phyloP scores from a whole-genome alignment of 2,113 vertebrate species.

The Echinops telfairi region DNA sequence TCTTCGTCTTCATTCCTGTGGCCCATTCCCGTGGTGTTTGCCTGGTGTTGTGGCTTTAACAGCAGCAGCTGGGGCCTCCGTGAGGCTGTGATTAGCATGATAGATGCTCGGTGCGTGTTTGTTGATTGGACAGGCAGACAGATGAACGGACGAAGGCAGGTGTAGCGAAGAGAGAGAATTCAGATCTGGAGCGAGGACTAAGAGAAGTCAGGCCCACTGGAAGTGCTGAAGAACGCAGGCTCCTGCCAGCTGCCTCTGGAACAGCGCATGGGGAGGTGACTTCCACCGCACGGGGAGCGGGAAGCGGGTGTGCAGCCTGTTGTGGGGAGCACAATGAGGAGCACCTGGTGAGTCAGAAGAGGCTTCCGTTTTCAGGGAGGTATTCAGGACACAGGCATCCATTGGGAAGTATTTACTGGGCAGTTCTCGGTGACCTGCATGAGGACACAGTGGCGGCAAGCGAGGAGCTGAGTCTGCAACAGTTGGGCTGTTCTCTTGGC shows the following conservation, averaged over 20 bases:
- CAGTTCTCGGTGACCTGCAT: background rate
- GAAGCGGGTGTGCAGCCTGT: background rate
- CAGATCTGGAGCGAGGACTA: background rate
- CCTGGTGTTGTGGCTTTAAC: background rate
- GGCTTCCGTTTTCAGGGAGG: background rate
- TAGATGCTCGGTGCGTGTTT: background rate
- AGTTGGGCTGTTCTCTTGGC: background rate
- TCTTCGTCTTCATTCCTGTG: background rate
- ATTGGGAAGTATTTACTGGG: background rate
- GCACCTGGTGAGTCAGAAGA: slow-evolving; percentile 2
- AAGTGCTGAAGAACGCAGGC: background rate
- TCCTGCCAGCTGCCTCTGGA: background rate
- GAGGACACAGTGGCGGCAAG: background rate
- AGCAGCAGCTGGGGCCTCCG: background rate
- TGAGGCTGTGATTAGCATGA: background rate
- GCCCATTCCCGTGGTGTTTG: background rate
- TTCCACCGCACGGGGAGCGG: background rate
- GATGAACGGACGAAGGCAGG: background rate
- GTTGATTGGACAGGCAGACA: background rate
- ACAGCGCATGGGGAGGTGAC: background rate
- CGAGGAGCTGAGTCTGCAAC: background rate
- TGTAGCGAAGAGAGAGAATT: background rate
- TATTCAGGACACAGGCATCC: background rate
- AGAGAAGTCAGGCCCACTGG: background rate
- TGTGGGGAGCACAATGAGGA: slow-evolving; percentile 14